phyloP scores from a whole-genome alignment of 2,888 invertebrate genomes.

The Phalangium opilio region DNA sequence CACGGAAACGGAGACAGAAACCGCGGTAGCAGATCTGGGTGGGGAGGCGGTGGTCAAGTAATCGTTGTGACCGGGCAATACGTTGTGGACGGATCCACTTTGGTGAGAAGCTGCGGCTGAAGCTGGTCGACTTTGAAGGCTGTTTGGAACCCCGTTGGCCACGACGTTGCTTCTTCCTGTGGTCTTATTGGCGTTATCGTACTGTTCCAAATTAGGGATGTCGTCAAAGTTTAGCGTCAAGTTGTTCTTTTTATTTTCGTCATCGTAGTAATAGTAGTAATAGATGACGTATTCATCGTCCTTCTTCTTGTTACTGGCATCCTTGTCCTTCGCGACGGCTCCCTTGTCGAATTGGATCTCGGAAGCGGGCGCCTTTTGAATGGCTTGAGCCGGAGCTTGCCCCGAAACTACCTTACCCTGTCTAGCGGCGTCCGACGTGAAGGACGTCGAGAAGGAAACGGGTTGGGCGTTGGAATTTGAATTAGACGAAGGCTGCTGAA shows the following conservation, averaged over 20 bases:
- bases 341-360: constrained; percentile 10
- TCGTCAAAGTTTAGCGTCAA: constrained; percentile 15
- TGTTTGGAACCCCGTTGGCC: neutral
- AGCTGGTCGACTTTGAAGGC: neutral
- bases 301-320: neutral
- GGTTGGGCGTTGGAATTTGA: neutral
- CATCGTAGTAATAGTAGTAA: constrained; percentile 17
- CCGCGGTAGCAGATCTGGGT: neutral
- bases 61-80: neutral
- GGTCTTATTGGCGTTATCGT: constrained; percentile 9
- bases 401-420: constrained; percentile 3
- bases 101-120: neutral
- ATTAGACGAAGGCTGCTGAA: neutral
- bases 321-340: constrained; percentile 12
- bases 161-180: neutral
- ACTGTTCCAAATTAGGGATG: constrained; percentile 14
- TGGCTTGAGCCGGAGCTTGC: constrained; percentile 6
- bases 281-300: constrained; percentile 17
- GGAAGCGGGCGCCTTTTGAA: constrained; percentile 13
- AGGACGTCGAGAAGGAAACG: neutral
- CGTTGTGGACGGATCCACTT: neutral
- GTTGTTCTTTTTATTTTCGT: constrained; percentile 8
- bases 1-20: neutral
- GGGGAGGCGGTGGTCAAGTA: neutral
- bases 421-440: neutral